These are phyloP conservation scores for Aethes cnicana DNA, from an alignment of 2,888 invertebrate genomes.

Conservation along the genomic window DNA sequence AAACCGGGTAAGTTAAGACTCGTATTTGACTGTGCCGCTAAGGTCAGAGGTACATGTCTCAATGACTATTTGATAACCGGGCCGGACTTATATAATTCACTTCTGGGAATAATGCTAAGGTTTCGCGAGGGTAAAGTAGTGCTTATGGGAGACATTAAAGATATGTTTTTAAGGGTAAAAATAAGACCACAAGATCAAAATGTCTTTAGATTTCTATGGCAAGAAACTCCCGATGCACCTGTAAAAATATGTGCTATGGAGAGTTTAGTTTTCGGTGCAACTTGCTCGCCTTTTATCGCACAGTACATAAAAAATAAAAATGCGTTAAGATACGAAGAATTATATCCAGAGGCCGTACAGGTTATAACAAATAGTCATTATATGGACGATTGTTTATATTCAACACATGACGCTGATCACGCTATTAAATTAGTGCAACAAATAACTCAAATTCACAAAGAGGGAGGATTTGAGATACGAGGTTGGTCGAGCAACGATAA, in stretches of 20 bases:
- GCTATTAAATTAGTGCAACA: slow-evolving; percentile 29
- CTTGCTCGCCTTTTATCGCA: too few species aligned
- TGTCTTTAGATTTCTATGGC: slow-evolving; percentile 35
- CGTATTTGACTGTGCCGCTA: slow-evolving; percentile 34
- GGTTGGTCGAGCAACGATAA: slow-evolving; percentile 33
- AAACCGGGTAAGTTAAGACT: slow-evolving; percentile 35
- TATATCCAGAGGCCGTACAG: slow-evolving; percentile 31
- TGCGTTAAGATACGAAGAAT: slow-evolving; percentile 29
- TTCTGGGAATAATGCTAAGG: slow-evolving; percentile 35
- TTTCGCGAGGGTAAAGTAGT: slow-evolving; percentile 31
- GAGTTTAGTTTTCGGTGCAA: slow-evolving; percentile 33
- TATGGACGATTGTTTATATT: slow-evolving; percentile 34
- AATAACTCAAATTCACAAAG: slow-evolving; percentile 25
- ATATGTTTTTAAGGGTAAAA: slow-evolving; percentile 33
- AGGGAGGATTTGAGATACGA: slow-evolving; percentile 31
- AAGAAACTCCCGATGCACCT: slow-evolving; percentile 11
- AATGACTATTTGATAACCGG: slow-evolving; percentile 32
- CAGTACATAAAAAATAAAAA: slow-evolving; percentile 38
- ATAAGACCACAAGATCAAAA: slow-evolving; percentile 33
- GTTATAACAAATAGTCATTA: slow-evolving; percentile 33
- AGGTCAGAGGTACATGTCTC: slow-evolving; percentile 30
- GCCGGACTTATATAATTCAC: slow-evolving; percentile 35
- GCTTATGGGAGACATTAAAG: slow-evolving; percentile 32
- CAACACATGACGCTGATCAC: slow-evolving; percentile 5
- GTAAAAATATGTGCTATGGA: slow-evolving; percentile 32